These are phyloP conservation scores for Drosophila merina DNA, from an alignment of 2,888 invertebrate genomes.

Conservation along the genomic window DNA sequence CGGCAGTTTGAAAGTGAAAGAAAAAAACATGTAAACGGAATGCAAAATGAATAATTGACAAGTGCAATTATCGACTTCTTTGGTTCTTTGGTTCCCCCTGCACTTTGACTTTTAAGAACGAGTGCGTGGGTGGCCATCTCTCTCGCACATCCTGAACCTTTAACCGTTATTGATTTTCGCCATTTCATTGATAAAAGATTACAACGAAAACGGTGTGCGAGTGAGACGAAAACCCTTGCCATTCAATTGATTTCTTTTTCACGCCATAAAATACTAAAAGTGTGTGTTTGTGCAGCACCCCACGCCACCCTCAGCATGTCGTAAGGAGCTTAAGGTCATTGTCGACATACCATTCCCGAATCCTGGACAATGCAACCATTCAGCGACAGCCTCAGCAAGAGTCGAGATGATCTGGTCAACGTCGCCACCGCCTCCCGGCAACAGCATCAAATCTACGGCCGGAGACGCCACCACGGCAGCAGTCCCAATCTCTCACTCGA, in stretches of 20 bases:
- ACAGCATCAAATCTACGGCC: constrained; percentile 63
- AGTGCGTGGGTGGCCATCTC: constrained; percentile 20
- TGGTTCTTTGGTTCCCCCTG: constrained; percentile 1
- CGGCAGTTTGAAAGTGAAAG: constrained; percentile 71
- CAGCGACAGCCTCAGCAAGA: constrained; percentile 81
- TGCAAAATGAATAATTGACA: constrained; percentile 27
- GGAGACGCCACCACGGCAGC: constrained; percentile 77
- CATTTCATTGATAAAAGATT: constrained; percentile 53
- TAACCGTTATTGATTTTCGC: constrained; percentile 39
- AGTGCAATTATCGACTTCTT: constrained; percentile 19
- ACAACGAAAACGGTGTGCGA: constrained; percentile 1
- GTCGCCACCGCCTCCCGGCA: constrained; percentile 69
- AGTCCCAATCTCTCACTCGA: constrained; percentile 80
- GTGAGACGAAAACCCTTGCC: constrained; percentile 11
- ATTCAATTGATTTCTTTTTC: constrained; percentile 7
- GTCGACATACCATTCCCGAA: constrained; percentile 31
- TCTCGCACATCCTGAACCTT: constrained; percentile 18
- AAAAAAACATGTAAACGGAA: constrained; percentile 22
- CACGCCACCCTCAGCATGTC: constrained; percentile 48
- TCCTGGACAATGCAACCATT: constrained; percentile 81
- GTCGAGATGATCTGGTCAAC: constrained; percentile 82
- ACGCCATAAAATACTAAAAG: not conserved
- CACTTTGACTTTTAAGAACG: constrained; percentile 14
- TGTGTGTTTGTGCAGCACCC: constrained; percentile 1
- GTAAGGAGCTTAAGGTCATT: constrained; percentile 50